Base-by-base conservation (phyloP, 2,888 invertebrate species). In the Mesorhabditis belari region DNA sequence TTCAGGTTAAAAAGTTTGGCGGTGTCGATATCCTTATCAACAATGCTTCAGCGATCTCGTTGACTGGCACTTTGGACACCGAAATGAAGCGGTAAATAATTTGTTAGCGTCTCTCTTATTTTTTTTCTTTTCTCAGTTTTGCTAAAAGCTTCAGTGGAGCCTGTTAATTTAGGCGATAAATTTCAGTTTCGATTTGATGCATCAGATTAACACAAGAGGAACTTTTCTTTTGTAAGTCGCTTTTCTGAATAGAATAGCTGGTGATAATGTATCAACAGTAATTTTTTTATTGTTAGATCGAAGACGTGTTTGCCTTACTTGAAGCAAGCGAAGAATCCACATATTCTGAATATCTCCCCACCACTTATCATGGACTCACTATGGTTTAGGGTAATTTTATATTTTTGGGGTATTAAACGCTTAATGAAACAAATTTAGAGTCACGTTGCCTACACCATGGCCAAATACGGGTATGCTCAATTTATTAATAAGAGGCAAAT, bases 81-180 rank as follows among this genome's bases (percentile, higher is more conserved):
- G 88, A 91, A 49, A 94, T 96, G 93, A 96, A 96, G 84, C 87
- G 88, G 82, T 96, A 91, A n/a, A n/a, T n/a, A n/a, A n/a, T n/a
- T n/a, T n/a, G n/a, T n/a, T n/a, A n/a, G n/a, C n/a, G 35, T 9
- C 6, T 9, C 17, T 9, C 6, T 35, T 35, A 35, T 35, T 17
- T 9, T 12, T 35, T 35, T 9, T 12, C 17, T 35, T 12, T 35
- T 17, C 9, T 12, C 17, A 12, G 35, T 12, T 35, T 35, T 35
- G 35, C 35, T 12, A n/a, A n/a, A n/a, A n/a, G n/a, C n/a, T n/a
- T n/a, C n/a, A n/a, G n/a, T n/a, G n/a, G n/a, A n/a, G n/a, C n/a
- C n/a, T n/a, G n/a, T n/a, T n/a, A n/a, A n/a, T n/a, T n/a, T n/a
- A n/a, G n/a, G n/a, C n/a, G n/a, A n/a, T n/a, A n/a, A n/a, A n/a